Evolutionary conservation across 2,888 invertebrate genomes (phyloP), one percentile per base, ranked within the genome.

Genomic region (Pterobdella sp.): DNA sequence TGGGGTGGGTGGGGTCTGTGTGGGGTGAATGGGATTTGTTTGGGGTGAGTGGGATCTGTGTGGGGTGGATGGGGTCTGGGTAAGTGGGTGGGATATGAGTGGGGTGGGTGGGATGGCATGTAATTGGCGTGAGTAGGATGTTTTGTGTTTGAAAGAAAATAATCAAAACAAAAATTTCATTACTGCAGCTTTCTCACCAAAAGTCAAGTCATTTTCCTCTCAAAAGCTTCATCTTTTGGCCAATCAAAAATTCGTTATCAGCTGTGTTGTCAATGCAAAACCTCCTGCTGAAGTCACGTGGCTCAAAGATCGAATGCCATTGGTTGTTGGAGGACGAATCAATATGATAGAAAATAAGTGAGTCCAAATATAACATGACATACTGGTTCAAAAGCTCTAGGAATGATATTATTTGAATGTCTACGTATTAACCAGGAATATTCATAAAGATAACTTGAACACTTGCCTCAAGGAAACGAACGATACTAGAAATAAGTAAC

Each of bases 211-310:
- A 1, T 63, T 73, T 0, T 31, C 63, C 4, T 36, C 66, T 18
- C n/a, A 31, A 31, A 63, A 69, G 49, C 10, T 69, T 1, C 26
- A 69, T n/a, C 32, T 69, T 22, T n/a, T 42, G 63, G n/a, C 68
- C 42, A 69, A 26, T 26, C 68, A 73, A 68, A 68, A 68, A 63
- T 34, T 73, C 18, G 37, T 63, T 18, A 37, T 73, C 18, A 68
- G 56, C n/a, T 73, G 73, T 65, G 49, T 73, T 42, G 64, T 66
- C 2, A 35, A 60, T 49, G 73, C 69, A 52, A 68, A 37, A 73
- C 73, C 73, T n/a, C 26, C 64, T 26, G 69, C 73, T 2, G 29
- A 52, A 26, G 60, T 73, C 64, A 69, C 69, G 73, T 73, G 73
- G 73, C 63, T 31, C 35, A 73, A 69, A 49, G 49, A 73, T 60